phyloP scores from a whole-genome alignment of 2,888 invertebrate species.

The Limnephilus lunatus region DNA sequence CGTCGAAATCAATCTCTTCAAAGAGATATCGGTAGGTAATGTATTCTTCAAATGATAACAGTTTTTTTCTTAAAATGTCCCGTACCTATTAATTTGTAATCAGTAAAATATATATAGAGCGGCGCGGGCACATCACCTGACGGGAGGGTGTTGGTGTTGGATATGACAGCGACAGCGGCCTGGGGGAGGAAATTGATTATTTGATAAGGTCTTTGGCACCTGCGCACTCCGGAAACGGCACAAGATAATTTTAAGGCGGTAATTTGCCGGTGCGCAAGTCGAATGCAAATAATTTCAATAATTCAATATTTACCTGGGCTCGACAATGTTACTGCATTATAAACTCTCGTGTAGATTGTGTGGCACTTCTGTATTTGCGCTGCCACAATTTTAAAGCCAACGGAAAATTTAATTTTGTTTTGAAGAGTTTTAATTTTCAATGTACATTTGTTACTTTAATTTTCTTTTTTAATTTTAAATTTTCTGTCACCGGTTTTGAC shows the following conservation, averaged over 20 bases:
- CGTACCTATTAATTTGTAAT: not conserved
- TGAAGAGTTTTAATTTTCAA: too few relatives aligned
- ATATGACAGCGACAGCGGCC: not conserved
- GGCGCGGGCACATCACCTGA: not conserved
- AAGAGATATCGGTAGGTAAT: not conserved
- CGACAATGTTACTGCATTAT: not conserved
- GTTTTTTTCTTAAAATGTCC: not conserved
- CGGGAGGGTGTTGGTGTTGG: not conserved
- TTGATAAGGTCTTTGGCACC: constrained; percentile 45
- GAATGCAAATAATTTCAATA: not conserved
- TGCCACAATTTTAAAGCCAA: not conserved
- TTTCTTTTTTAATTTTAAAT: too few relatives aligned
- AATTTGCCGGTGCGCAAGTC: not conserved
- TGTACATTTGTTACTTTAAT: too few relatives aligned
- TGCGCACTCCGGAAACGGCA: constrained; percentile 20
- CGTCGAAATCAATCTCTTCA: not conserved
- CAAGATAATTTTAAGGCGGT: not conserved
- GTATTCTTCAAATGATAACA: too few relatives aligned
- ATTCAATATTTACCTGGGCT: not conserved
- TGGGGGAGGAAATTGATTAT: constrained; percentile 41
- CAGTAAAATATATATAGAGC: not conserved
- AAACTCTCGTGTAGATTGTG: too few relatives aligned
- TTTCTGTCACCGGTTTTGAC: too few relatives aligned
- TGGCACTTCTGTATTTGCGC: not conserved
- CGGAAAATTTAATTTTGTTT: not conserved